Conservation (phyloP, 2,113 vertebrate genomes). For the Cyprinus carpio region DNA sequence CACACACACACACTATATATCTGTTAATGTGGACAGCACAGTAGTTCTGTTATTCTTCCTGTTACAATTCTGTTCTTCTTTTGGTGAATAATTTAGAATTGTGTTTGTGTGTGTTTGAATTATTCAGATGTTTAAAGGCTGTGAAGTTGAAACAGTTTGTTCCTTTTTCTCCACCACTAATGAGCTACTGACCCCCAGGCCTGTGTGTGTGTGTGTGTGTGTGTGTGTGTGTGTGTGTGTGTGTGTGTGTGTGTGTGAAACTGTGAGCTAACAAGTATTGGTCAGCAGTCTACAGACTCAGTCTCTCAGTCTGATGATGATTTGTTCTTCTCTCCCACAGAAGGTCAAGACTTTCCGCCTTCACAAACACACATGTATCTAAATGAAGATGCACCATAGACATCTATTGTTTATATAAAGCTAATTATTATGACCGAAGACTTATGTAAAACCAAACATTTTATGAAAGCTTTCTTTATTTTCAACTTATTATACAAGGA, state of each 20-base stretch:
- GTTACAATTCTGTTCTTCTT: constrained; percentile 22
- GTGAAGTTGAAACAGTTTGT: constrained; percentile 18
- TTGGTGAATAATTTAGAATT: constrained; percentile 35
- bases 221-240: background rate
- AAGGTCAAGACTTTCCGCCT: constrained; percentile 14
- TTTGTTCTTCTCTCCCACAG: constrained; percentile 17
- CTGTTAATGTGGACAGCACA: constrained; percentile 19
- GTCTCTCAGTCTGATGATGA: constrained; percentile 4
- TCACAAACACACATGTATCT: background rate
- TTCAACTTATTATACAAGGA: no score
- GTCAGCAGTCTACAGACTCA: background rate
- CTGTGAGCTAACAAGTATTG: background rate
- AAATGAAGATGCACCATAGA: background rate
- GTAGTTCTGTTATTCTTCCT: constrained; percentile 15
- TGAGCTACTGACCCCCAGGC: constrained; percentile 41
- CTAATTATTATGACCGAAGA: background rate
- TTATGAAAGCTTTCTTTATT: no score
- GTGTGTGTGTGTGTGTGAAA: background rate
- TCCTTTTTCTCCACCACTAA: constrained; percentile 41
- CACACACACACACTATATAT: constrained; percentile 5
- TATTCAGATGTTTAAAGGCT: constrained; percentile 43
- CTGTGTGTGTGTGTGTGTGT: constrained; percentile 2
- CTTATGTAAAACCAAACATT: background rate
- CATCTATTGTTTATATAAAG: background rate
- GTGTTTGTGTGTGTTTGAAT: constrained; percentile 36